Evolutionary conservation across 2,113 vertebrate species (phyloP).

Genomic region (Stegastes partitus): DNA sequence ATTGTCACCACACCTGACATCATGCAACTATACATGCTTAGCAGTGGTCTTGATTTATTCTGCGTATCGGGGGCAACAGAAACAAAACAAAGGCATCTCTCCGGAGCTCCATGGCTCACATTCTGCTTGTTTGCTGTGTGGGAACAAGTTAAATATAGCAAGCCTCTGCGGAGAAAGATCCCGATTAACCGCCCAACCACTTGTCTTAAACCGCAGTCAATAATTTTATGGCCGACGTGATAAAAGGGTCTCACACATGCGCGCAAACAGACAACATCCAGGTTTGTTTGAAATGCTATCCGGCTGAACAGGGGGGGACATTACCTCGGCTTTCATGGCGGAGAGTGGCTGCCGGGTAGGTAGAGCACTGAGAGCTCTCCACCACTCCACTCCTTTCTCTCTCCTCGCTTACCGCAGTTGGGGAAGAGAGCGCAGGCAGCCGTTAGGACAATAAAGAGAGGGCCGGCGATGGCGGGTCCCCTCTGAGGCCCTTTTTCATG

Average conservation of each 20-base stretch:
- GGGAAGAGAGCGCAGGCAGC: conserved; percentile 64
- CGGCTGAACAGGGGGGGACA: conserved; percentile 65
- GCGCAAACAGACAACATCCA: not conserved
- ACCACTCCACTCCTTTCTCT: conserved; percentile 62
- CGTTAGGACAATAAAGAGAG: conserved; percentile 71
- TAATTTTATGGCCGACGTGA: conserved; percentile 19
- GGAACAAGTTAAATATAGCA: not conserved
- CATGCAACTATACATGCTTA: too few relatives aligned
- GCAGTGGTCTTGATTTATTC: too few relatives aligned
- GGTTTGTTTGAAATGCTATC: conserved; percentile 54
- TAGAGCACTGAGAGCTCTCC: conserved; percentile 73
- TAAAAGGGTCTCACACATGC: conserved; percentile 1
- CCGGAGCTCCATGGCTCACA: too few relatives aligned
- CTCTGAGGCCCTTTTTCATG: conserved; percentile 76
- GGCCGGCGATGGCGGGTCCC: conserved; percentile 67
- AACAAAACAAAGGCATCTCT: too few relatives aligned
- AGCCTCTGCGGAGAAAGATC: not conserved
- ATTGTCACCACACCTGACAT: too few relatives aligned
- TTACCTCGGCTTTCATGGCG: conserved; percentile 72
- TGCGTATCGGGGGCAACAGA: too few relatives aligned
- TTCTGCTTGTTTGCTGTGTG: too few relatives aligned
- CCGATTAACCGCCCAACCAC: conserved; percentile 6
- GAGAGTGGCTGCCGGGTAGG: conserved; percentile 65
- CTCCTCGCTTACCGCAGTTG: conserved; percentile 36
- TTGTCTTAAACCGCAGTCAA: conserved; percentile 20